phyloP scores from a whole-genome alignment of 1,140 invertebrate species.

The Bombus pascuorum region DNA sequence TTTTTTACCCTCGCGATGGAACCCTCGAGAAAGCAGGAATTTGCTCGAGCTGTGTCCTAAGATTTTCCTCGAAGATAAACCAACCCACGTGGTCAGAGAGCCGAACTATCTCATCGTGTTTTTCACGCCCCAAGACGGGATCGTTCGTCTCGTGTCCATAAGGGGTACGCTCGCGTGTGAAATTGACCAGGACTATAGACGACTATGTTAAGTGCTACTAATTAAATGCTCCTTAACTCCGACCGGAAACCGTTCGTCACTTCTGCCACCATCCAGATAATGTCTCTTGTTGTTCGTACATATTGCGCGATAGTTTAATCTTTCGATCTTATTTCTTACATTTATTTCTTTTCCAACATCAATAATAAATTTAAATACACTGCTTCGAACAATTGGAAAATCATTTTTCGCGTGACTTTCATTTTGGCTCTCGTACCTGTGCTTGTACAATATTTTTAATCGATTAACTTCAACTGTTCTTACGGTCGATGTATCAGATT shows the following conservation, averaged over 20 bases:
- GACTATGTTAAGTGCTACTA: slow-evolving; percentile 38
- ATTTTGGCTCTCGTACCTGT: no score
- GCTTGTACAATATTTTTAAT: no score
- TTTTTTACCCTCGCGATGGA: slow-evolving; percentile 7
- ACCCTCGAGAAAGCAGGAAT: slow-evolving; percentile 39
- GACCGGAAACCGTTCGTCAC: slow-evolving; percentile 39
- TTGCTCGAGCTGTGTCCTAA: slow-evolving; percentile 23
- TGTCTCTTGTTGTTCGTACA: neutral
- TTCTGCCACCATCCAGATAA: slow-evolving; percentile 7
- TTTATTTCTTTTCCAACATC: neutral
- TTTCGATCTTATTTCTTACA: neutral
- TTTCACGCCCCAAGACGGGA: slow-evolving; percentile 45
- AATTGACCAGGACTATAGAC: slow-evolving; percentile 39
- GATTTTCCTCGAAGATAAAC: slow-evolving; percentile 40
- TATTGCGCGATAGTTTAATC: neutral
- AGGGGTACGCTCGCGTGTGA: slow-evolving; percentile 46
- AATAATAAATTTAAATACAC: neutral
- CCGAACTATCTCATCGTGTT: slow-evolving; percentile 55
- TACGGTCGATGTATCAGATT: no score
- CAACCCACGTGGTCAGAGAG: slow-evolving; percentile 49
- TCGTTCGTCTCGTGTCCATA: slow-evolving; percentile 23
- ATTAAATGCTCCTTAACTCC: slow-evolving; percentile 52
- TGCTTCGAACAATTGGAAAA: neutral
- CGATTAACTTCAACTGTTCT: no score
- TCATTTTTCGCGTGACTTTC: no score